A percentile compares a stretch with the other conserved stretches of the same genome.
Evolutionary conservation across 1,140 invertebrate genomes (phyloP).

Genomic region (Drosophila ohnishii): DNA sequence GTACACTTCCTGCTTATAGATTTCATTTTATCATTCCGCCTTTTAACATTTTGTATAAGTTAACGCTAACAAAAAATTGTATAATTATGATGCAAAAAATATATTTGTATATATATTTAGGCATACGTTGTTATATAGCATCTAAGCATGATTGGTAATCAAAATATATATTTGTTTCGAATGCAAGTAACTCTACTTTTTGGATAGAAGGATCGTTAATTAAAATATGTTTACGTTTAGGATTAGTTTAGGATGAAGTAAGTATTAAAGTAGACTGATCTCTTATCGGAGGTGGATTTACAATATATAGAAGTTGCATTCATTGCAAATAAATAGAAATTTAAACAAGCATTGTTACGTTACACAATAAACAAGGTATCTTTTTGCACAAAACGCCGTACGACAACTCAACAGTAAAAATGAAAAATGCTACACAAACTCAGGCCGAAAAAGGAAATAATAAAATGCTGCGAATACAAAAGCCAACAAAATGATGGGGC

Average conservation of each 20-base stretch:
- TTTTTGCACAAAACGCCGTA: slow-evolving; percentile 69
- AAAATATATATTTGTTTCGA: slow-evolving; percentile 46
- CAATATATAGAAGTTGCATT: slow-evolving; percentile 44
- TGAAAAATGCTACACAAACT: slow-evolving; percentile 47
- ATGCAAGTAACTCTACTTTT: slow-evolving; percentile 66
- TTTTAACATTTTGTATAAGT: slow-evolving; percentile 54
- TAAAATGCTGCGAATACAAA: slow-evolving; percentile 17
- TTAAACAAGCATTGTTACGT: slow-evolving; percentile 57
- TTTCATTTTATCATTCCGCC: slow-evolving; percentile 39
- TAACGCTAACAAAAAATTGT: slow-evolving; percentile 56
- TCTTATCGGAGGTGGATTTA: slow-evolving; percentile 41
- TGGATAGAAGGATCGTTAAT: slow-evolving; percentile 57
- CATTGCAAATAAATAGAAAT: slow-evolving; percentile 61
- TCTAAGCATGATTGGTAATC: slow-evolving; percentile 57
- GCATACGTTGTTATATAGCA: slow-evolving; percentile 64
- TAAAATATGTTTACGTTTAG: slow-evolving; percentile 40
- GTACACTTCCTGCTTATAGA: slow-evolving; percentile 53
- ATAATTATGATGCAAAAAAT: slow-evolving; percentile 65
- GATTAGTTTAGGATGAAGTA: slow-evolving; percentile 38
- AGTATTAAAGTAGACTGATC: slow-evolving; percentile 57
- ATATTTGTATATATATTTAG: slow-evolving; percentile 56
- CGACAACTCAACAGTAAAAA: slow-evolving; percentile 71
- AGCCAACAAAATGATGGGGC: slow-evolving; percentile 35
- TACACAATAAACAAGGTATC: slow-evolving; percentile 67
- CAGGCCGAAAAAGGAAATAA: slow-evolving; percentile 54